A percentile compares a stretch with the other conserved stretches of the same genome.
Conservation (phyloP, 1,140 invertebrate genomes). For the Plectrocnemia conspersa region DNA sequence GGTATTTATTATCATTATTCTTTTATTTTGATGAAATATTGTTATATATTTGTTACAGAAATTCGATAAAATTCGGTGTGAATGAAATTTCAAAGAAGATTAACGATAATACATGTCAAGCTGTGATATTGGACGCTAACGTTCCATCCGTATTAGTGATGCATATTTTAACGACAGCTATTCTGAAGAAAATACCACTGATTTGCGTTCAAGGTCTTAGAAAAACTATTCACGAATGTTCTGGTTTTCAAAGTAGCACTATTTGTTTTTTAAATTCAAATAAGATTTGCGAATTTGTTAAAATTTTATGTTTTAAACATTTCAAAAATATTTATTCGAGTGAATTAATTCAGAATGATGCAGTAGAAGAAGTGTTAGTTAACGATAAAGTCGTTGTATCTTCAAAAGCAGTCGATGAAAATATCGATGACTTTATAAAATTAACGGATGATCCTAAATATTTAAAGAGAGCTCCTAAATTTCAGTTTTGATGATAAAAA, state of each 20-base stretch:
- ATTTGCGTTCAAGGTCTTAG: slow-evolving; percentile 22
- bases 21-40: too few relatives aligned
- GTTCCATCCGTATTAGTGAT: slow-evolving; percentile 22
- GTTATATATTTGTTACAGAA: slow-evolving; percentile 24
- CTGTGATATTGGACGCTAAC: slow-evolving; percentile 28
- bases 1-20: not conserved
- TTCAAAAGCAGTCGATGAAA: too few relatives aligned
- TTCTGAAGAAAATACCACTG: slow-evolving; percentile 17
- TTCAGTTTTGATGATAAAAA: slow-evolving; percentile 23
- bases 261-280: too few relatives aligned
- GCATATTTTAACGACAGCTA: slow-evolving; percentile 21
- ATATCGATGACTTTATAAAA: too few relatives aligned
- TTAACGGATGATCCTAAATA: too few relatives aligned
- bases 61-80: slow-evolving; percentile 24
- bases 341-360: too few relatives aligned
- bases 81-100: slow-evolving; percentile 26
- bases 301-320: too few relatives aligned
- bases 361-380: too few relatives aligned
- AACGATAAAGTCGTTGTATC: too few relatives aligned
- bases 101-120: slow-evolving; percentile 14
- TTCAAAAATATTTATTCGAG: too few relatives aligned
- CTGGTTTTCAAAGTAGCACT: slow-evolving; percentile 27
- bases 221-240: slow-evolving; percentile 1
- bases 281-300: too few relatives aligned
- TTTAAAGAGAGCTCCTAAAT: too few relatives aligned